Evolutionary conservation across 1,140 invertebrate species (phyloP), one percentile per base, ranked within the genome.

Genomic region (Sweltsa coloradensis): DNA sequence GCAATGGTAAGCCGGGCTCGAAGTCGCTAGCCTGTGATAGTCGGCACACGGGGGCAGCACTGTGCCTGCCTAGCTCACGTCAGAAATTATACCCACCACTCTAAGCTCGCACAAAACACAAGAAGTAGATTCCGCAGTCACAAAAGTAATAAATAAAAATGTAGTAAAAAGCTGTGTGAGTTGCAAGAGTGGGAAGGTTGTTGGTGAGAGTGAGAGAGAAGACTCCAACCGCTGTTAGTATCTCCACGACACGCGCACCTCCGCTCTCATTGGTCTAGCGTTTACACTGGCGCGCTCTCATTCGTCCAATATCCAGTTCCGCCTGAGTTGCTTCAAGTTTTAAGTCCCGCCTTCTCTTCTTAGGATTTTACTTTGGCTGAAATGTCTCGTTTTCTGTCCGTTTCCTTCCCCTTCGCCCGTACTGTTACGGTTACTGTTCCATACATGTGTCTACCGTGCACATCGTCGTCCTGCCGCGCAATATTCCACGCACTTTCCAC

Each of bases 131-230:
- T 44, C 26, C 25, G 14, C 27, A 44, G 42, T 44, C 42, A 44
- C 42, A 44, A 44, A 44, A 44, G 42, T 44, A 44, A 44, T 44
- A 44, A 44, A 44, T 44, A 44, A 44, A 14, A 44, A 44, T 31
- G 22, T 37, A 37, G 34, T 14, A 14, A 14, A 14, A 18, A 14
- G 16, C 22, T 37, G 16, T 37, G 34, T 21, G 34, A 37, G 16
- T 18, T 37, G 22, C 16, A 9, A 37, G 22, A 21, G 34, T 37
- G 14, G 34, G 34, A 37, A n/a, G 14, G 34, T 5, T 4, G 36
- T n/a, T 11, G 36, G 36, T 5, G 36, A 22, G 36, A 22, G 36
- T 16, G n/a, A 11, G n/a, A 37, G 36, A 22, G 36, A 37, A 22
- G 36, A 37, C 46, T 47, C 46, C 40, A 39, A 41, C 29, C n/a